These are phyloP conservation scores for Epistrophe eligans DNA, from an alignment of 2,888 invertebrate genomes.

Conservation along the genomic window DNA sequence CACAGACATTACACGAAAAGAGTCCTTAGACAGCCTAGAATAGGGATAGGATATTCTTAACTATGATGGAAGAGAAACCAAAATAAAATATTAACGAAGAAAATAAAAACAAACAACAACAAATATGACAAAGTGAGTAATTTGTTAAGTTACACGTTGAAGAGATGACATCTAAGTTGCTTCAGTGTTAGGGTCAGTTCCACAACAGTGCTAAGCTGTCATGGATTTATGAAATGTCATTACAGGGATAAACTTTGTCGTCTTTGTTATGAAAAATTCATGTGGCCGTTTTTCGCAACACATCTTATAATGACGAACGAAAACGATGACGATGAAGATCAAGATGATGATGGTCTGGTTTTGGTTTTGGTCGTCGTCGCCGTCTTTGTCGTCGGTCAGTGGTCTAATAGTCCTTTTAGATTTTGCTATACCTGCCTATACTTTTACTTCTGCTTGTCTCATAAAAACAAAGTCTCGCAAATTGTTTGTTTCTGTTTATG, in stretches of 20 bases:
- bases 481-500: conserved; percentile 26
- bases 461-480: neutral
- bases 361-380: neutral
- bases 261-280: conserved; percentile 74
- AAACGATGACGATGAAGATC: neutral
- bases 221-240: conserved; percentile 75
- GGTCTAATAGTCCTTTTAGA: neutral
- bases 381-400: neutral
- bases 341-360: neutral
- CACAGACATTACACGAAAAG: neutral
- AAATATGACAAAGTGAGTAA: conserved; percentile 74
- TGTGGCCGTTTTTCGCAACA: conserved; percentile 70
- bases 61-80: conserved; percentile 24
- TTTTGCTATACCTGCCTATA: neutral
- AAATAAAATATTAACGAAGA: conserved; percentile 43
- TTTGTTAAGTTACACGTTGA: conserved; percentile 74
- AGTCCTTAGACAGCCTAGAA: neutral
- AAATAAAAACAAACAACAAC: conserved; percentile 60
- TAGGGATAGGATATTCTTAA: neutral
- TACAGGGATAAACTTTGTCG: conserved; percentile 74
- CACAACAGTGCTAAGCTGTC: conserved; percentile 62
- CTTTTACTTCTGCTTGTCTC: conserved; percentile 20
- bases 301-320: conserved; percentile 62
- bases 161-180: conserved; percentile 67
- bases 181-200: conserved; percentile 61